These are phyloP conservation scores for Acrocephalus scirpaceus DNA, from an alignment of 2,797 vertebrate genomes.

Conservation along the genomic window DNA sequence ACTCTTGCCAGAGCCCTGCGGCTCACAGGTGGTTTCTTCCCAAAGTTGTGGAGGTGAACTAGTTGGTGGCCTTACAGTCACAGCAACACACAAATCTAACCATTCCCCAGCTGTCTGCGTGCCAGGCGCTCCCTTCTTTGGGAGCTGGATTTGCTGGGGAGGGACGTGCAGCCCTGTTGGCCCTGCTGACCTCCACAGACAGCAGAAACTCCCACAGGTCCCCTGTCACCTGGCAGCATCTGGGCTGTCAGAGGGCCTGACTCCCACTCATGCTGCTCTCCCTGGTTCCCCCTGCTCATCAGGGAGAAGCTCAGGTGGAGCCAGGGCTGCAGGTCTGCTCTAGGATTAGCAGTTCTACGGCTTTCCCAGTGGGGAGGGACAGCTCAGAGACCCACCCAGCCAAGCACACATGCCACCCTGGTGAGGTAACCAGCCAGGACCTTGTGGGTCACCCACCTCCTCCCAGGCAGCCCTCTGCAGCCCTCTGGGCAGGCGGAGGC, in stretches of 20 bases:
- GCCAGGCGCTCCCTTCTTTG: background rate
- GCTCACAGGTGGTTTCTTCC: background rate
- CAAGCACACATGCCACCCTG: background rate
- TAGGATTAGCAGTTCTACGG: background rate
- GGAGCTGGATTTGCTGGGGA: background rate
- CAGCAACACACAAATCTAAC: background rate
- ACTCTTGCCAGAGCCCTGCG: background rate
- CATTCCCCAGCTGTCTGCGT: accelerated
- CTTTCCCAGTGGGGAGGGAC: background rate
- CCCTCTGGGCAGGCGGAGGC: slow-evolving; percentile 56
- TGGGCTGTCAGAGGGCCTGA: background rate
- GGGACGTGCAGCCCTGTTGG: background rate
- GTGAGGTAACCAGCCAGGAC: background rate
- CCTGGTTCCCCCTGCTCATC: background rate
- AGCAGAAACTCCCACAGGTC: background rate
- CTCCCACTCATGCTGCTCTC: background rate
- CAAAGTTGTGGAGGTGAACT: background rate
- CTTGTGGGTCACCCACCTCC: background rate
- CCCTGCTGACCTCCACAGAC: background rate
- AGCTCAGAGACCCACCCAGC: background rate
- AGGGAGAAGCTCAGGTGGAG: background rate
- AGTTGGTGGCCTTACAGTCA: background rate
- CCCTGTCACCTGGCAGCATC: background rate
- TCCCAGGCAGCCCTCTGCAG: background rate
- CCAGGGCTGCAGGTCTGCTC: background rate